Conservation (phyloP, 2,113 vertebrate genomes). For the Equus quagga region DNA sequence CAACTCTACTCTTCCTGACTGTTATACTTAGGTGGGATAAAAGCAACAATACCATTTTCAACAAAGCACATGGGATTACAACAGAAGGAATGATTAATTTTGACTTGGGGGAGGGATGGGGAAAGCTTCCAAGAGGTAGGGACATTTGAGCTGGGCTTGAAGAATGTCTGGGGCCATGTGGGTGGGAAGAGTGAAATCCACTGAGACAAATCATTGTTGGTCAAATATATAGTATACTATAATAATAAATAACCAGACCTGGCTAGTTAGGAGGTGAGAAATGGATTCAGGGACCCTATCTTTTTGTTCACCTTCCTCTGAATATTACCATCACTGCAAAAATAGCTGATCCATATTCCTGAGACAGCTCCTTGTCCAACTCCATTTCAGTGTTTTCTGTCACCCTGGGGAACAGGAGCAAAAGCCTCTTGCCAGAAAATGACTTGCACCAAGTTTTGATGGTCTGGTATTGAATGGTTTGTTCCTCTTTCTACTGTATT, state of each 20-base stretch:
- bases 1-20: not conserved
- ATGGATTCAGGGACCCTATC: not conserved
- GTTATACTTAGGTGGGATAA: not conserved
- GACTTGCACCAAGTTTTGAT: not conserved
- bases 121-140: not conserved
- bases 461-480: conserved; percentile 54
- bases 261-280: not conserved
- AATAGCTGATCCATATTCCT: fast-evolving
- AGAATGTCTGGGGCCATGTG: not conserved
- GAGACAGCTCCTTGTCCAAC: not conserved
- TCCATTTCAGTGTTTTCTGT: conserved; percentile 25
- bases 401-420: not conserved
- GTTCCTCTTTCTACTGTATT: conserved; percentile 52
- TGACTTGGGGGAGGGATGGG: not conserved
- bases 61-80: not conserved
- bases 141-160: not conserved
- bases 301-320: not conserved
- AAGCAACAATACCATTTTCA: not conserved
- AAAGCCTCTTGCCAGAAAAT: conserved; percentile 55
- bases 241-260: not conserved
- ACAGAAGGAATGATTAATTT: not conserved
- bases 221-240: not conserved
- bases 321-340: not conserved
- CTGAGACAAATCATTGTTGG: not conserved
- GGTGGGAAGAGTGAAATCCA: not conserved